Conservation (phyloP, 1,140 invertebrate genomes). For the Drosophila mayri region DNA sequence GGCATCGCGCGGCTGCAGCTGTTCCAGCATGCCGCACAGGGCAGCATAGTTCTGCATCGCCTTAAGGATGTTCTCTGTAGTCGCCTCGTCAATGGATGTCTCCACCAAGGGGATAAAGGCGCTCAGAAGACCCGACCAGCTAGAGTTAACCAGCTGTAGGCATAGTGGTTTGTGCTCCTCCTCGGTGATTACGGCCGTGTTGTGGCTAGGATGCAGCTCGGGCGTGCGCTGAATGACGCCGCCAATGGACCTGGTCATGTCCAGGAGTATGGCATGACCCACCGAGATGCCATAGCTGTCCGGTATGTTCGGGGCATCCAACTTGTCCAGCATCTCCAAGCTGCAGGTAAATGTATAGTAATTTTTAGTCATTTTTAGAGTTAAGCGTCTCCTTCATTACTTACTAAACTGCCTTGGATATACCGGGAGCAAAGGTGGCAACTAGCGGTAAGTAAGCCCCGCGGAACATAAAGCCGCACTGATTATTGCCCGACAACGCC, state of each 20-base stretch:
- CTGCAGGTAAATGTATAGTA: slow-evolving; percentile 86
- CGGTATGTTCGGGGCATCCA: slow-evolving; percentile 95
- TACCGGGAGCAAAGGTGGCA: slow-evolving; percentile 92
- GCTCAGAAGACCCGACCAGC: slow-evolving; percentile 97
- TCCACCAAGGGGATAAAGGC: slow-evolving; percentile 96
- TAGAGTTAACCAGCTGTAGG: slow-evolving; percentile 95
- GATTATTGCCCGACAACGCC: slow-evolving; percentile 87
- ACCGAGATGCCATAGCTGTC: slow-evolving; percentile 98
- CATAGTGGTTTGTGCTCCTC: slow-evolving; percentile 87
- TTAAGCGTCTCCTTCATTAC: slow-evolving; percentile 73
- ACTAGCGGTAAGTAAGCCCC: slow-evolving; percentile 96
- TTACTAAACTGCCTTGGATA: slow-evolving; percentile 95
- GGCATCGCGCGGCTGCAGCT: slow-evolving; percentile 93
- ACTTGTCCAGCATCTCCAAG: slow-evolving; percentile 97
- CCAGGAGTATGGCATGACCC: slow-evolving; percentile 95
- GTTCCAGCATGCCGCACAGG: slow-evolving; percentile 90
- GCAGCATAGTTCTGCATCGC: slow-evolving; percentile 95
- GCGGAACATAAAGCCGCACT: slow-evolving; percentile 96
- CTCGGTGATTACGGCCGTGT: slow-evolving; percentile 85
- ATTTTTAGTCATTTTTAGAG: neutral
- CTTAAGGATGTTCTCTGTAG: slow-evolving; percentile 95
- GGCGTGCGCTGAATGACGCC: slow-evolving; percentile 79
- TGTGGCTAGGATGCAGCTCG: slow-evolving; percentile 74
- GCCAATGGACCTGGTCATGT: slow-evolving; percentile 92
- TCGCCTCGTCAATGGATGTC: slow-evolving; percentile 97